Base-by-base conservation (phyloP, 2,113 vertebrate species). In the Copsychus sechellarum region DNA sequence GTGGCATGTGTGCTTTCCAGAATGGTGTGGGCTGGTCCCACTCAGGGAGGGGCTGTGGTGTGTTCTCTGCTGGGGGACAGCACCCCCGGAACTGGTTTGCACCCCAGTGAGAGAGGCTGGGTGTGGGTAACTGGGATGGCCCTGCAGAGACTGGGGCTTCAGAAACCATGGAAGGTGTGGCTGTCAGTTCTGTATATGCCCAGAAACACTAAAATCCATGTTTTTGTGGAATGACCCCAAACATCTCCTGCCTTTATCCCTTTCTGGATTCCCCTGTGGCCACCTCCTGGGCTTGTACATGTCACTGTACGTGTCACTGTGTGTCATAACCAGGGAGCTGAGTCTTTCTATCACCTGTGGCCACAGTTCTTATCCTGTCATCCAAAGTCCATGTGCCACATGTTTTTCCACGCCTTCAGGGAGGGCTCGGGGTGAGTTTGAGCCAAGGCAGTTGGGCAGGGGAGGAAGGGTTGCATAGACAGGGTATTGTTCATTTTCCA, bases 11-110 rank as follows among this genome's bases (percentile, higher is more conserved):
- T 93, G 34, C 72, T 69, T 60, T 69, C 33, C 29, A 51, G 57
- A 19, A 5, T 5, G 23, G 33, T 22, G 47, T 26, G 42, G 62
- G 31, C 28, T 48, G 11, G 18, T 54, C n/a, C n/a, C 64, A 54
- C 71, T 21, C 28, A 23, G 9, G 3, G 65, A 40, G 1, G 3
- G 4, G 18, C 64, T 76, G 54, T 6, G 65, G 28, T 38, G 34
- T 74, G 84, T 56, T 74, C 60, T 77, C 53, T 77, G 62, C 1
- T 2, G 22, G 3, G 14, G 33, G 12, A 45, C 45, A 66, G 31
- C 42, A 26, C 15, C 14, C 2, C 28, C 50, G 1, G 7, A 19
- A 1, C 36, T 20, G 1, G 1, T 25, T 21, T 5, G 14, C 21
- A 8, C 17, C 7, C 10, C 6, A 2, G 58, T 13, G 62, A 6